phyloP scores from a whole-genome alignment of 2,797 vertebrate species.

The Sphaeramia orbicularis region DNA sequence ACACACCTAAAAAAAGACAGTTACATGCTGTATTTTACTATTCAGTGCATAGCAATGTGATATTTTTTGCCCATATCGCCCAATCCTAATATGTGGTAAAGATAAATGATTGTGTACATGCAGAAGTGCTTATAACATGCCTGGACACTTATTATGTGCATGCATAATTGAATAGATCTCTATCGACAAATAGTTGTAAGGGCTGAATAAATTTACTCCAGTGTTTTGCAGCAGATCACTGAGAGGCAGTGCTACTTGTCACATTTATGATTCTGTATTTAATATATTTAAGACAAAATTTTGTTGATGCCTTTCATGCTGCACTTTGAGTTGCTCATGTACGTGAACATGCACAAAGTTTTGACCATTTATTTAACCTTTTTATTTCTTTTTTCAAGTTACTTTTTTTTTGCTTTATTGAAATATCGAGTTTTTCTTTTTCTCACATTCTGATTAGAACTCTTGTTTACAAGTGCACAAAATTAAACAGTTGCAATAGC shows the following conservation, averaged over 20 bases:
- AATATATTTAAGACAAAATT: too few species aligned
- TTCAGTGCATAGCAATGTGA: too few species aligned
- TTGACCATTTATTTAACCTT: not conserved
- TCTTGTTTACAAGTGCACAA: not conserved
- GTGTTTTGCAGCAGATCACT: conserved; percentile 2
- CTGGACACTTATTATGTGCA: conserved; percentile 4
- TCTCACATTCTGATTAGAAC: not conserved
- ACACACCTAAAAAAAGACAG: too few species aligned
- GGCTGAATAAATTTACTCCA: conserved; percentile 4
- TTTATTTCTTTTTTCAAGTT: conserved; percentile 4
- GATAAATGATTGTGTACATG: not conserved
- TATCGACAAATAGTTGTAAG: conserved; percentile 5
- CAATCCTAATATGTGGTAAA: too few species aligned
- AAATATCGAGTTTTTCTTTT: not conserved
- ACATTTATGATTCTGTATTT: too few species aligned
- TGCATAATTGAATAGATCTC: conserved; percentile 20
- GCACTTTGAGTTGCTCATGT: not conserved
- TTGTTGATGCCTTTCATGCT: too few species aligned
- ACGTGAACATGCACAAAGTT: not conserved
- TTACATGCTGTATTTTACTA: too few species aligned
- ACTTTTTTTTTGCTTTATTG: not conserved
- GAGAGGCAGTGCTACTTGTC: not conserved
- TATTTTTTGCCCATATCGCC: too few species aligned
- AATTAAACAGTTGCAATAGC: not conserved
- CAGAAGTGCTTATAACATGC: not conserved